These are phyloP conservation scores for Trinorchestia longiramus DNA, from an alignment of 1,140 invertebrate species.

Conservation along the genomic window DNA sequence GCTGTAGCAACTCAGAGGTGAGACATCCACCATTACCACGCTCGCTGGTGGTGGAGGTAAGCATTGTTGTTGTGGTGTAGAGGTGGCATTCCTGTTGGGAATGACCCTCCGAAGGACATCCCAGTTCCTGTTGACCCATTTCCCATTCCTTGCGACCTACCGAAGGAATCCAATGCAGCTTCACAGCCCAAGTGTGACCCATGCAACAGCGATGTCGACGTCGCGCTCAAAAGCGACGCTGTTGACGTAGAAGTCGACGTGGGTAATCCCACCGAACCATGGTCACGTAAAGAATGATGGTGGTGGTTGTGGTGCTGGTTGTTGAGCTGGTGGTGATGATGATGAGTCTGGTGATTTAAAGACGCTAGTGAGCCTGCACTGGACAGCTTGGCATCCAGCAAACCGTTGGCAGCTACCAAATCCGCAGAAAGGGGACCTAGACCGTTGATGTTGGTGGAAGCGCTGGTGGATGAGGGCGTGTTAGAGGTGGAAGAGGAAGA, in stretches of 20 bases:
- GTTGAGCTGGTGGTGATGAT: slow-evolving; percentile 33
- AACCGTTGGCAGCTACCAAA: not conserved
- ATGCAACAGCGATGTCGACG: slow-evolving; percentile 30
- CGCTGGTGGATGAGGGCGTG: slow-evolving; percentile 33
- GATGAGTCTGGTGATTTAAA: slow-evolving; percentile 5
- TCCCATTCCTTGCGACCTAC: slow-evolving; percentile 26
- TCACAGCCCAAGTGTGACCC: not conserved
- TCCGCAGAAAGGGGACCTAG: not conserved
- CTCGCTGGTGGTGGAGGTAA: slow-evolving; percentile 66
- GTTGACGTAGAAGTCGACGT: not conserved
- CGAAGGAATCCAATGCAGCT: not conserved
- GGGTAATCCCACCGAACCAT: not conserved
- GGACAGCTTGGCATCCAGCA: not conserved
- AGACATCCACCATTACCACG: slow-evolving; percentile 60
- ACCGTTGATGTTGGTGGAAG: slow-evolving; percentile 6
- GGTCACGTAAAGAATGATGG: slow-evolving; percentile 22
- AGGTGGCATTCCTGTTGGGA: slow-evolving; percentile 64
- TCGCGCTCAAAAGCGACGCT: not conserved
- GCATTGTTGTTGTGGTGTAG: slow-evolving; percentile 66
- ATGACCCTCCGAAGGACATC: slow-evolving; percentile 62
- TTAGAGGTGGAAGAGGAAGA: slow-evolving; percentile 20
- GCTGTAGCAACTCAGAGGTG: not conserved
- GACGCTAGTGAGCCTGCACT: not conserved
- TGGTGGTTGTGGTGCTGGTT: slow-evolving; percentile 28
- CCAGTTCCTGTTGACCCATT: slow-evolving; percentile 56